Evolutionary conservation across 2,797 vertebrate species (phyloP).

Genomic region (Pangasius larnaudii): DNA sequence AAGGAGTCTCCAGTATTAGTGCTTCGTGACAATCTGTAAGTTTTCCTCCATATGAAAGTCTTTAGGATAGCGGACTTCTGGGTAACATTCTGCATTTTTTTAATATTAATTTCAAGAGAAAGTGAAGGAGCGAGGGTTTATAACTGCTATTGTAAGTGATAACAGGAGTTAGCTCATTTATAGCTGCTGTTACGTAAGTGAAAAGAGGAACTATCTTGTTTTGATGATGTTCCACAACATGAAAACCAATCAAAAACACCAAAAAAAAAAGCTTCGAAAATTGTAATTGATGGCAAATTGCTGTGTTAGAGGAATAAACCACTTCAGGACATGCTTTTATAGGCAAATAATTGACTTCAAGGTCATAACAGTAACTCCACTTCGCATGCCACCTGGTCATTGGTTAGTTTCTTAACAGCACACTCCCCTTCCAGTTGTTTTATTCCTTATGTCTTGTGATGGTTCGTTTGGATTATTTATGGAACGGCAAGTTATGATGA

Average conservation of each 20-base stretch:
- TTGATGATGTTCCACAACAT: too few species aligned
- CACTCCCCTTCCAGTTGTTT: background rate
- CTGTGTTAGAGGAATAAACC: background rate
- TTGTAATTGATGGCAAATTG: background rate
- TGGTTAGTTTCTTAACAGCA: background rate
- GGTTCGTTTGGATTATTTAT: background rate
- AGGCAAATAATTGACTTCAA: background rate
- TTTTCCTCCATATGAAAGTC: background rate
- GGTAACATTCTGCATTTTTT: background rate
- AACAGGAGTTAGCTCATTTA: background rate
- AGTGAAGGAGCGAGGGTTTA: background rate
- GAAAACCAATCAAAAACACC: background rate
- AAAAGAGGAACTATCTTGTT: too few species aligned
- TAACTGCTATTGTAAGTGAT: background rate
- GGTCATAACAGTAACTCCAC: background rate
- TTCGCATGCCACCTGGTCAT: background rate
- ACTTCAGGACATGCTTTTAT: too few species aligned
- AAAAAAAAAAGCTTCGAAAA: background rate
- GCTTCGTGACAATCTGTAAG: background rate
- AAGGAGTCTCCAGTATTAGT: background rate
- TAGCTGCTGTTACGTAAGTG: too few species aligned
- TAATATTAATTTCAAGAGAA: background rate
- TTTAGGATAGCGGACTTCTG: background rate
- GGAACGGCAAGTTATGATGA: background rate
- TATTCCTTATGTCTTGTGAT: background rate